Evolutionary conservation across 2,113 vertebrate species (phyloP).

Genomic region (Crotalus horridus): DNA sequence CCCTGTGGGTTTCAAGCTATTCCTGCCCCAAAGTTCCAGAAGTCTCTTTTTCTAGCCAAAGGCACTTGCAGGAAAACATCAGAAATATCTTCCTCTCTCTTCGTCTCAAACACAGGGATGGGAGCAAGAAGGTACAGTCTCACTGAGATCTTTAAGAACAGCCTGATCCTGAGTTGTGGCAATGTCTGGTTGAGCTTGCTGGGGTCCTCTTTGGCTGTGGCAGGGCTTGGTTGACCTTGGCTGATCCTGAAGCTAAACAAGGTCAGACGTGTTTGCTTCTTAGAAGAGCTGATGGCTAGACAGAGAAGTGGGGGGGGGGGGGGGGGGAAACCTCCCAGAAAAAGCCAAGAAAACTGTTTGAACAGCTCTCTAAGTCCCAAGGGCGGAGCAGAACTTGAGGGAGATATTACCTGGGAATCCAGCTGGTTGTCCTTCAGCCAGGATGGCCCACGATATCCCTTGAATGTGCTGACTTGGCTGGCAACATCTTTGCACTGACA

Average conservation of each 20-base stretch:
- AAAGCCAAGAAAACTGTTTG: not conserved
- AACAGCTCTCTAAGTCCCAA: not conserved
- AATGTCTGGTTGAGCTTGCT: not conserved
- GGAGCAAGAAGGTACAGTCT: not conserved
- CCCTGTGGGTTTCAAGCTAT: not conserved
- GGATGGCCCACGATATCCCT: not conserved
- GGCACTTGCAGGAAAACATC: not conserved
- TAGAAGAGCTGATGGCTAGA: not conserved
- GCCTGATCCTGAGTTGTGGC: not conserved
- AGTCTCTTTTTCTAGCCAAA: not conserved
- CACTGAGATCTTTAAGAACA: not conserved
- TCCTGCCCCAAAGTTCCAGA: not conserved
- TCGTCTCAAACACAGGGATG: not conserved
- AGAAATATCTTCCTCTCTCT: not conserved
- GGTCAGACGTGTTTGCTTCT: not conserved
- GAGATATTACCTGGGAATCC: not conserved
- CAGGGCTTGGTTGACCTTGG: not conserved
- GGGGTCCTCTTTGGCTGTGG: not conserved
- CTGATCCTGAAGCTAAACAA: not conserved
- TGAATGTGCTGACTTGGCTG: not conserved
- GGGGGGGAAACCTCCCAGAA: not conserved
- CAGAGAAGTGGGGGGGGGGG: accelerated
- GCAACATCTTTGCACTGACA: not conserved
- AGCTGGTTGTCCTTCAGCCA: not conserved
- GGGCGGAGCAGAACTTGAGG: not conserved